phyloP scores from a whole-genome alignment of 2,113 vertebrate genomes.

The Eonycteris spelaea region DNA sequence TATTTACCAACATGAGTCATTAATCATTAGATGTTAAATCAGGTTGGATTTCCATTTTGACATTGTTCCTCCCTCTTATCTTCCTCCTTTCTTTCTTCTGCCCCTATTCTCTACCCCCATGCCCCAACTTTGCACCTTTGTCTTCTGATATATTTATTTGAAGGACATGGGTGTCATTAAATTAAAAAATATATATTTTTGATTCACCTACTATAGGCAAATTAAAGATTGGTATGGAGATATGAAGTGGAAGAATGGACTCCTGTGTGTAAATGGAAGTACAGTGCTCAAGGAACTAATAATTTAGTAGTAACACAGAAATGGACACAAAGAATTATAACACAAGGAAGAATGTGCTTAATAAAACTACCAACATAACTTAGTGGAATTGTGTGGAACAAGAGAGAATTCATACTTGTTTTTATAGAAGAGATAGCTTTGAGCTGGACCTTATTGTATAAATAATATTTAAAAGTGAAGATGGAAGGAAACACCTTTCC shows the following conservation, averaged over 20 bases:
- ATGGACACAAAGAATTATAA: background rate
- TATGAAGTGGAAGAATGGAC: background rate
- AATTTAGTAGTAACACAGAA: background rate
- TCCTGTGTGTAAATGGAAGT: background rate
- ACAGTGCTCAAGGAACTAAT: background rate
- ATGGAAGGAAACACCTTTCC: background rate
- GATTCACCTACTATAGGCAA: background rate
- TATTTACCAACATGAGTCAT: background rate
- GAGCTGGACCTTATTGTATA: background rate
- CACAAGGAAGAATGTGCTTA: background rate
- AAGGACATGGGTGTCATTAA: background rate
- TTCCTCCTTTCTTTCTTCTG: background rate
- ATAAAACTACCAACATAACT: background rate
- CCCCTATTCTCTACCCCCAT: rapidly evolving
- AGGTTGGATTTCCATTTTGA: background rate
- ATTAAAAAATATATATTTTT: background rate
- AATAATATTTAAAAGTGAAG: background rate
- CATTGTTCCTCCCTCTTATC: background rate
- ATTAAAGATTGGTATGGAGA: background rate
- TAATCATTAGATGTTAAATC: background rate
- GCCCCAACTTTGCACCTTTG: background rate
- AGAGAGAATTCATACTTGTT: background rate
- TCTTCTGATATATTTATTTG: conserved; percentile 22
- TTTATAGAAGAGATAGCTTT: background rate
- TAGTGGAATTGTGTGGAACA: background rate